Evolutionary conservation across 2,797 vertebrate species (phyloP), one percentile per base, ranked within the genome.

Genomic region (Setipinna tenuifilis): DNA sequence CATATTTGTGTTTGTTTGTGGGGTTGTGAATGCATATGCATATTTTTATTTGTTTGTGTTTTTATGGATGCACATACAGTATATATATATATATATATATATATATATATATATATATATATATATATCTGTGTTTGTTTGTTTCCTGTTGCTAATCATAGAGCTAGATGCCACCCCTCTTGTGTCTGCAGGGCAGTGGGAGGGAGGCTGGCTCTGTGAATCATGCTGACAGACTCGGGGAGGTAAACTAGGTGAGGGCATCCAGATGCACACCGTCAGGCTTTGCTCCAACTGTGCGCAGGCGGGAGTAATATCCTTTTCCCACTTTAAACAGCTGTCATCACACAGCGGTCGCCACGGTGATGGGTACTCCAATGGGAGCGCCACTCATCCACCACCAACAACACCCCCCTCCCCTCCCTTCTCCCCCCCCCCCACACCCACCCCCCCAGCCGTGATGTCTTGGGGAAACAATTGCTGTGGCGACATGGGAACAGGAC

Each of bases 301-400:
- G 61, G 61, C 71, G 62, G 19, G 31, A 19, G 87, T 87, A 58
- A 88, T 85, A 82, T 87, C 61, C 59, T 61, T 86, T 57, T 46
- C 68, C 46, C 21, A 6, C 87, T 85, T 86, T 86, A 84, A 78
- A 84, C n/a, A 68, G 85, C 87, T 87, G 89, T 87, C 89, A 83
- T 46, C 59, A 71, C 62, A 62, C 59, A 78, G 75, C 25, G 81
- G 87, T 87, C 84, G 87, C 44, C 85, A 54, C 82, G 86, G 78
- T 81, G 86, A 86, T 82, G 89, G 82, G 59, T 83, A 14, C 86
- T 85, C 81, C 16, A 4, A 84, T 46, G 62, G 83, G 59, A 84
- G 68, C 48, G 19, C 28, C 65, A 82, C 28, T 65, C 68, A 75
- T 35, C 28, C 31, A 12, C 28, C 31, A 54, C 50, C 50, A 54